Base-by-base conservation (phyloP, 1,140 invertebrate genomes). In the Drosophila nebulosa region DNA sequence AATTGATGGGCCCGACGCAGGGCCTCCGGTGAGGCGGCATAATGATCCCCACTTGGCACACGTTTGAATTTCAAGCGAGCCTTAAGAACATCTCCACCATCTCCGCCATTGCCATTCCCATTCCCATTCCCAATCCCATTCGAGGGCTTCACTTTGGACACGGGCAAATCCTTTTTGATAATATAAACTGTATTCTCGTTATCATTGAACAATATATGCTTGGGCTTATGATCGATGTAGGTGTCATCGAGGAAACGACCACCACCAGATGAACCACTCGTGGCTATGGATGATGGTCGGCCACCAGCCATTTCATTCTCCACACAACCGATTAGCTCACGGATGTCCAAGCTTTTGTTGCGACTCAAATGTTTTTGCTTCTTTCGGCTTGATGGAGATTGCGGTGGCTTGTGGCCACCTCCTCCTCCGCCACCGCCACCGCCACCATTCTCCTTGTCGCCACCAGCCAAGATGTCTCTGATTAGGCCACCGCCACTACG, bases 161-260 rank as follows among this genome's bases (percentile, higher is more conserved):
- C 86, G 0, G 84, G 90, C 51, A 84, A 74, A 61, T 91, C 90
- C 62, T 91, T 90, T 51, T 90, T 86, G 5, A 91, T 91, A 7
- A 91, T 70, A 24, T 91, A 91, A 9, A 91, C 81, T 0, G 78
- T 88, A 5, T 91, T 91, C 60, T 91, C 90, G 5, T 91, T 81
- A 24, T 91, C 90, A 30, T 91, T 91, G 65, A 91, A 91, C 4
- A 91, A 67, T 52, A 91, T 91, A 24, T 91, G 90, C 51, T 89
- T 88, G 4, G 86, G 79, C 18, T 88, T 90, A 58, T 75, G 90
- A 12, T 91, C 90, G 39, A 91, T 78, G 46, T 88, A 91, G 5
- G 90, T 91, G 69, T 91, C 90, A 50, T 91, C 90, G 5, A 91
- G 72, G 46, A 91, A 91, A 12, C 86, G 77, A 16, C 42, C 4